phyloP scores from a whole-genome alignment of 2,113 vertebrate species.

The Crocuta crocuta region DNA sequence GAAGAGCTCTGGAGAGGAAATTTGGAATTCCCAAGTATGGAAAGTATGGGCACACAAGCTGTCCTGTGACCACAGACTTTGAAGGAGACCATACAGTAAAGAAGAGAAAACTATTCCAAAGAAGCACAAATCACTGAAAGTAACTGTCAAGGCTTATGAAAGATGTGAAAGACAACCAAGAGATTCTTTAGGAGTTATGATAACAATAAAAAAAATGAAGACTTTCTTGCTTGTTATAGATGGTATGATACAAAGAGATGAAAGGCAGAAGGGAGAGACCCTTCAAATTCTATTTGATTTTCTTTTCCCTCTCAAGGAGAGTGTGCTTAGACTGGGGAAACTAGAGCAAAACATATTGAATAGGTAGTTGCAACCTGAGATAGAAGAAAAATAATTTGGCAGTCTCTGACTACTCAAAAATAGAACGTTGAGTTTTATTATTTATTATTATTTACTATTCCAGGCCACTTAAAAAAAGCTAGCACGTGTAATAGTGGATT shows the following conservation, averaged over 20 bases:
- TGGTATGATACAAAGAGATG: background rate
- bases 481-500: background rate
- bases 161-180: background rate
- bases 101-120: background rate
- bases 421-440: background rate
- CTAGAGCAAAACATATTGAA: background rate
- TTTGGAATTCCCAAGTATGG: background rate
- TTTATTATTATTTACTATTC: background rate
- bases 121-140: background rate
- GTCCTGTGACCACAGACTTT: background rate
- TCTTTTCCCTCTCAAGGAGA: background rate
- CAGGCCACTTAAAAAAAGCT: background rate
- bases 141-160: background rate
- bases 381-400: background rate
- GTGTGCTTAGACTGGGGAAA: background rate
- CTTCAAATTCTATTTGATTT: background rate
- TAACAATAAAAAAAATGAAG: background rate
- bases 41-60: background rate
- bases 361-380: background rate
- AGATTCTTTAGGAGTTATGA: background rate
- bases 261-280: background rate
- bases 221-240: background rate
- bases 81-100: background rate
- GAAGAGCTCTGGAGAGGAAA: background rate
- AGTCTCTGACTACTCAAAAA: constrained; percentile 25